These are phyloP conservation scores for Apamea anceps DNA, from an alignment of 2,888 invertebrate genomes.

Conservation along the genomic window DNA sequence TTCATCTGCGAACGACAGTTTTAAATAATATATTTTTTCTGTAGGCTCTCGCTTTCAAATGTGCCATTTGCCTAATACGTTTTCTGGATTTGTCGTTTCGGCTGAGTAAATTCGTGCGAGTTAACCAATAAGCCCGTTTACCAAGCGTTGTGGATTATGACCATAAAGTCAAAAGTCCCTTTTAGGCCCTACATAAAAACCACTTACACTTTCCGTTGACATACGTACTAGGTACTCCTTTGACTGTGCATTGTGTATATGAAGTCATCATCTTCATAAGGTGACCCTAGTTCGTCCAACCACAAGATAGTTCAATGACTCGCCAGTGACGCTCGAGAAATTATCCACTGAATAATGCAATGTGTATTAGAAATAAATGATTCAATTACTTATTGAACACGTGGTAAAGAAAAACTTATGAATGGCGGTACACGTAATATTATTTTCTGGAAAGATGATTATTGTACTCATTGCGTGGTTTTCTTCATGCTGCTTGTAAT, in stretches of 20 bases:
- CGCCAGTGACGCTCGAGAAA: constrained; percentile 26
- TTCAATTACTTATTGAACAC: neutral
- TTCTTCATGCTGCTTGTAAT: neutral
- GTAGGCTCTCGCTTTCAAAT: too few relatives aligned
- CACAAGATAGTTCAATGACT: constrained; percentile 5
- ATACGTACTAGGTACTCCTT: neutral
- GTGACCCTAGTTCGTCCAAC: neutral
- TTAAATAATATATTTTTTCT: too few relatives aligned
- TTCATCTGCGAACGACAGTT: too few relatives aligned
- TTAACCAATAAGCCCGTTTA: too few relatives aligned
- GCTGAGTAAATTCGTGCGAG: too few relatives aligned
- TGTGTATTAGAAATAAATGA: constrained; percentile 23
- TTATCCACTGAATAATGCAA: constrained; percentile 30
- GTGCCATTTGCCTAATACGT: too few relatives aligned
- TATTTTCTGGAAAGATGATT: neutral
- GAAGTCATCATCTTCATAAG: neutral
- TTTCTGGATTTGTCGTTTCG: too few relatives aligned
- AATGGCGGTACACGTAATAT: neutral
- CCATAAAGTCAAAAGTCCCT: neutral
- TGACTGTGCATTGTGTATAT: neutral
- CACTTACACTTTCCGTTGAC: neutral
- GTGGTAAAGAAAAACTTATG: neutral
- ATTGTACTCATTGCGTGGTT: neutral
- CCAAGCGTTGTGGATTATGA: neutral
- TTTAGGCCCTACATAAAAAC: neutral